These are phyloP conservation scores for Cryptus viduatorius DNA, from an alignment of 2,888 invertebrate species.

Conservation along the genomic window DNA sequence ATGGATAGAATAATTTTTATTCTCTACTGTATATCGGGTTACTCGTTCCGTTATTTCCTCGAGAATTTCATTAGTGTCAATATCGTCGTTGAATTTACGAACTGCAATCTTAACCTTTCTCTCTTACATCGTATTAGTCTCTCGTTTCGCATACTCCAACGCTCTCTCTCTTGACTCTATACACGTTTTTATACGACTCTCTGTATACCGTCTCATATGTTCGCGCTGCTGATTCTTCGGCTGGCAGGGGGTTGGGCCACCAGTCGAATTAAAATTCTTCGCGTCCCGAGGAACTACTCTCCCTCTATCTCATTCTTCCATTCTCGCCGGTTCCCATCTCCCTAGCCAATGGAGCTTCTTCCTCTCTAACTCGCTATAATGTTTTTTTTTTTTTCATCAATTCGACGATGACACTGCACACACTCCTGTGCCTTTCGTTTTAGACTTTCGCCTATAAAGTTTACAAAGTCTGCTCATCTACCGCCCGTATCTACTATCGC, in stretches of 20 bases:
- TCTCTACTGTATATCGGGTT: constrained; percentile 46
- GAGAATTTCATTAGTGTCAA: constrained; percentile 48
- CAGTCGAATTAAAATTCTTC: constrained; percentile 55
- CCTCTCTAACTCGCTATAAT: constrained; percentile 17
- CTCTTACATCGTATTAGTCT: constrained; percentile 29
- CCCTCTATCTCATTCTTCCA: constrained; percentile 17
- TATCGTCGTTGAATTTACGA: constrained; percentile 37
- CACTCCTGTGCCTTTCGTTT: neutral
- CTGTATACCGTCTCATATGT: constrained; percentile 35
- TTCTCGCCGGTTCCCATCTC: constrained; percentile 19
- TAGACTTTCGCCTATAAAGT: constrained; percentile 3
- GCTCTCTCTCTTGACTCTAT: constrained; percentile 2
- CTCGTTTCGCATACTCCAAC: neutral
- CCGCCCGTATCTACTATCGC: constrained; percentile 19
- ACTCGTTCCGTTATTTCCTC: constrained; percentile 12
- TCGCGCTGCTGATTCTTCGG: constrained; percentile 17
- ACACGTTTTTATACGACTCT: constrained; percentile 27
- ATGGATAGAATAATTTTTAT: constrained; percentile 40
- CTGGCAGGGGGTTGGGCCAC: constrained; percentile 32
- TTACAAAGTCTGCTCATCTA: constrained; percentile 12
- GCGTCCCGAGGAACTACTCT: constrained; percentile 35
- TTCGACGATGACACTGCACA: constrained; percentile 48
- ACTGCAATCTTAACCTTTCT: constrained; percentile 14
- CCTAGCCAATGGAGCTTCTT: neutral
- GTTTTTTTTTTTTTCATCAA: constrained; percentile 18